Evolutionary conservation across 2,888 invertebrate species (phyloP), one percentile per base, ranked within the genome.

Genomic region (Electrophaes corylata): DNA sequence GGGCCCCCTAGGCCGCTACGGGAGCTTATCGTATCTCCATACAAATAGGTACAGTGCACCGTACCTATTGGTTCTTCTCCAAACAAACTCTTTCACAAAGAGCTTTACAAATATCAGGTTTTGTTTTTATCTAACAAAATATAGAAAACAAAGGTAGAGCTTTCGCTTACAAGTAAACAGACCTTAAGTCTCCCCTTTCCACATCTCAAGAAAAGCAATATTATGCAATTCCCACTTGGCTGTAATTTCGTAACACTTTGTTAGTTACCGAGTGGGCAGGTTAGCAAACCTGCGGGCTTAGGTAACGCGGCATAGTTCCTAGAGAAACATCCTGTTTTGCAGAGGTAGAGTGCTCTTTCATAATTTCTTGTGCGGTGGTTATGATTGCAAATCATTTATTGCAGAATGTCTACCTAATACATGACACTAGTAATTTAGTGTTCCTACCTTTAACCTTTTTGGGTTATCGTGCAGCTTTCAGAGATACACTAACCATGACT

Each of bases 281-380:
- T 84, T 78, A 75, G 84, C 81, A 83, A 84, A 81, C 75, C 78
- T 75, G 66, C 62, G 74, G 75, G 74, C 83, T 88, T 87, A 86
- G 84, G 85, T 88, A 87, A 88, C 83, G 69, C 70, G 76, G 75
- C 78, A 78, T 75, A 80, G 85, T 86, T 88, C 86, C 86, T 87
- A 86, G 79, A 81, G 78, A 83, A 77, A 83, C 81, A 84, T 84
- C 84, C 83, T 84, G 81, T 76, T 77, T 77, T 64, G 72, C 66
- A 65, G 73, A 71, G 72, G 70, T 64, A 64, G 67, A 71, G 39
- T 29, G 44, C 73, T 69, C 71, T 78, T 78, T 77, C 76, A 71
- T 69, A 71, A 78, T 51, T 47, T 44, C 20, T 59, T 49, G 53
- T 51, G 50, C 47, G 43, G 37, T 19, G 29, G 47, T 45, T 45